Conservation (phyloP, 2,113 vertebrate genomes). For the Pungitius pungitius region DNA sequence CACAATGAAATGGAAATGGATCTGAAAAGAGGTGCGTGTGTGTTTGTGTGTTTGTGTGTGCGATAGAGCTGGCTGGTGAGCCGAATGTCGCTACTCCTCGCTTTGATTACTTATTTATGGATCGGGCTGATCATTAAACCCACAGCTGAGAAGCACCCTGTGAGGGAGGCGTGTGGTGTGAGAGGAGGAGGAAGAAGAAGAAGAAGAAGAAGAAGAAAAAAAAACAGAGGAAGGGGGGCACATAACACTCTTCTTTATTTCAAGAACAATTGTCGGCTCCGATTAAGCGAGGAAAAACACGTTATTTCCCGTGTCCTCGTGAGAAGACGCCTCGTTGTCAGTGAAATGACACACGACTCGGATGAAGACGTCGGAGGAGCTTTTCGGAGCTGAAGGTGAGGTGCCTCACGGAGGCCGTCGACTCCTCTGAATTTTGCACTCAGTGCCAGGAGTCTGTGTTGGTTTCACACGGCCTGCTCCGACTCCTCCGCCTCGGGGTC, state of each 20-base stretch:
- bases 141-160: slow-evolving; percentile 59
- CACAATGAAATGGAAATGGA: background rate
- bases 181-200: slow-evolving; percentile 40
- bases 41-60: background rate
- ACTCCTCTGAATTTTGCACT: background rate
- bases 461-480: no score
- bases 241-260: slow-evolving; percentile 31
- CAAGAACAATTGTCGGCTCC: slow-evolving; percentile 43
- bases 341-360: slow-evolving; percentile 24
- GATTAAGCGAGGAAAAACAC: slow-evolving; percentile 25
- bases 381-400: slow-evolving; percentile 2
- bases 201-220: background rate
- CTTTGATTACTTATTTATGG: slow-evolving; percentile 78
- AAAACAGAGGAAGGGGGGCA: slow-evolving; percentile 21
- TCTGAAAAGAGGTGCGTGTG: background rate
- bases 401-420: background rate
- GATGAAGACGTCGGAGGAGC: slow-evolving; percentile 8
- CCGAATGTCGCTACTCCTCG: slow-evolving; percentile 47
- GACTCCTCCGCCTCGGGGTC: no score
- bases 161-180: slow-evolving; percentile 41
- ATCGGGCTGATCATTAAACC: slow-evolving; percentile 73
- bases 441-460: no score
- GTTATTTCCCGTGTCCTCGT: slow-evolving; percentile 43
- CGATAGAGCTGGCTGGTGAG: slow-evolving; percentile 24
- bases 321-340: slow-evolving; percentile 38